Percentiles rank a stretch among this genome's conserved stretches.
Conservation (phyloP, 2,888 invertebrate genomes). For the Leptogaster cylindrica region DNA sequence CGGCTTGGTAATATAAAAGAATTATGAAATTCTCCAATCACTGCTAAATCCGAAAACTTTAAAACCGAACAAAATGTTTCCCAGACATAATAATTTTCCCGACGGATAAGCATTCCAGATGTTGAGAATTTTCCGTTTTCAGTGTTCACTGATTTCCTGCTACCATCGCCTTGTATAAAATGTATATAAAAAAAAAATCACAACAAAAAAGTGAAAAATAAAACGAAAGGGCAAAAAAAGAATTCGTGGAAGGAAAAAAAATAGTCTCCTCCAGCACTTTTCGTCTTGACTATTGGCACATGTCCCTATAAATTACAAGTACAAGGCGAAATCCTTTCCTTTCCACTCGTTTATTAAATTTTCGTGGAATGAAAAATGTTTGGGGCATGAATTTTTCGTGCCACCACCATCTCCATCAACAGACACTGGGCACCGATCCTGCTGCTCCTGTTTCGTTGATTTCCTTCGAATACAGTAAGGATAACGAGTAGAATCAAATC, state of each 20-base stretch:
- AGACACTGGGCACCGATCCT: neutral
- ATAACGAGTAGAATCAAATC: no score
- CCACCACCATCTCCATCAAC: slow-evolving; percentile 21
- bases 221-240: neutral
- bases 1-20: no score
- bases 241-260: neutral
- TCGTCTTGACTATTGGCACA: slow-evolving; percentile 31
- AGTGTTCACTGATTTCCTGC: no score
- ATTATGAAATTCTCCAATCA: no score
- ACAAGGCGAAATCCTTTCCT: slow-evolving; percentile 42
- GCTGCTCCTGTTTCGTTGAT: neutral
- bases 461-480: neutral
- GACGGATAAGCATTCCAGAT: no score
- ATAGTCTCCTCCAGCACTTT: slow-evolving; percentile 2
- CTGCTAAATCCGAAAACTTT: no score
- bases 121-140: no score
- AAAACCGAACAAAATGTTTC: no score
- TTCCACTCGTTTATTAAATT: slow-evolving; percentile 44
- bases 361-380: slow-evolving; percentile 46
- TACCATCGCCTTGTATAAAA: no score
- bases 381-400: slow-evolving; percentile 39
- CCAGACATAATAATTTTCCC: no score
- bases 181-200: no score
- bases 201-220: no score
- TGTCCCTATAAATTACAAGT: slow-evolving; percentile 39